Evolutionary conservation across 2,113 vertebrate genomes (phyloP).

Genomic region (Nestor notabilis): DNA sequence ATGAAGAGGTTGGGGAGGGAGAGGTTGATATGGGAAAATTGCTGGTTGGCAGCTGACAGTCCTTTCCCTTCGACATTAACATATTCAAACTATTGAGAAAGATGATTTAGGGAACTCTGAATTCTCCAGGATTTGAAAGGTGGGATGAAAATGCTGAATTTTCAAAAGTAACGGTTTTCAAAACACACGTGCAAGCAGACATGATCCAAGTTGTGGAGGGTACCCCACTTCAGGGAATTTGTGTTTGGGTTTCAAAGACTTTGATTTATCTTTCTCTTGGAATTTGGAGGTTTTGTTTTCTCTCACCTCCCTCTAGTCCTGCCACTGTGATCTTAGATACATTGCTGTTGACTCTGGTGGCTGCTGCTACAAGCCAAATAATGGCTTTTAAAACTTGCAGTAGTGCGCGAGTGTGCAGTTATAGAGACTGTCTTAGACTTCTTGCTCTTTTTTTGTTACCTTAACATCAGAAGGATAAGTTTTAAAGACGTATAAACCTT

Average conservation of each 20-base stretch:
- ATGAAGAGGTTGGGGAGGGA: not conserved
- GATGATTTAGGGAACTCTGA: not conserved
- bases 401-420: not conserved
- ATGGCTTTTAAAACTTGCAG: not conserved
- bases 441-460: not conserved
- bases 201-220: not conserved
- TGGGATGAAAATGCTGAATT: no score
- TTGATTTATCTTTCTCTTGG: not conserved
- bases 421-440: not conserved
- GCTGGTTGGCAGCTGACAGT: not conserved
- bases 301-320: not conserved
- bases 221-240: not conserved
- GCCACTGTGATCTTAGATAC: not conserved
- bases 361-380: not conserved
- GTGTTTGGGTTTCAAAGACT: not conserved
- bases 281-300: not conserved
- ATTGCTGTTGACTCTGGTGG: no score
- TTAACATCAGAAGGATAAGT: not conserved
- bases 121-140: not conserved
- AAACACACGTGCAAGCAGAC: not conserved
- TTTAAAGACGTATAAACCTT: not conserved
- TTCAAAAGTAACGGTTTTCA: not conserved
- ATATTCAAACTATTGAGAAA: not conserved
- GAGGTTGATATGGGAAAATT: accelerated
- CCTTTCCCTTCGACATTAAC: not conserved